phyloP scores from a whole-genome alignment of 2,888 invertebrate species.

The Formica aserva region DNA sequence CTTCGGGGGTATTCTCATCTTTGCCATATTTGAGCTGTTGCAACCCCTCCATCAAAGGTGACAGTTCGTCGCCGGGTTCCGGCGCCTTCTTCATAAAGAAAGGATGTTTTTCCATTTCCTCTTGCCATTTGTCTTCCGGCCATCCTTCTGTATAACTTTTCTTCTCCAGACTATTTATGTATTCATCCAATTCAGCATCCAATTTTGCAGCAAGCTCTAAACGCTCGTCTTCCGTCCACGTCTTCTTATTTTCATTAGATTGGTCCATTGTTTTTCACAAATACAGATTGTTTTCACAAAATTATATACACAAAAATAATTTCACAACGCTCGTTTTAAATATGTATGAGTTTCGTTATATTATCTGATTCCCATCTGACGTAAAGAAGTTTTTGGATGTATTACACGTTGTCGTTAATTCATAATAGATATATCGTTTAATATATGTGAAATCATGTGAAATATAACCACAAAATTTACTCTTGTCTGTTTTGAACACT shows the following conservation, averaged over 20 bases:
- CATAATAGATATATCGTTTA: background rate
- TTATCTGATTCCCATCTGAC: background rate
- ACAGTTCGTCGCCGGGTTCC: conserved; percentile 90
- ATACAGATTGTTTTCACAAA: background rate
- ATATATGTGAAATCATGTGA: background rate
- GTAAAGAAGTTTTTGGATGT: background rate
- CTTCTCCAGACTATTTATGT: conserved; percentile 90
- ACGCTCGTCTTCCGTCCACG: conserved; percentile 90
- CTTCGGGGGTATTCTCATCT: conserved; percentile 93
- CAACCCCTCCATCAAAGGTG: conserved; percentile 95
- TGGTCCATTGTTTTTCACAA: conserved; percentile 39
- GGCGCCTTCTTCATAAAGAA: conserved; percentile 95
- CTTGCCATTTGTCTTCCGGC: conserved; percentile 95
- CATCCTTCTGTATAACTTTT: conserved; percentile 92
- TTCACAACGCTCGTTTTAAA: background rate
- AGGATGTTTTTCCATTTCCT: conserved; percentile 96
- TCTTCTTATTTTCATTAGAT: conserved; percentile 62
- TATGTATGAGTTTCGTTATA: background rate
- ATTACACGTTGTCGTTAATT: background rate
- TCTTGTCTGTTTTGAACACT: background rate
- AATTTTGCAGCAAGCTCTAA: conserved; percentile 90
- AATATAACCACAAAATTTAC: background rate
- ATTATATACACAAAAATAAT: background rate
- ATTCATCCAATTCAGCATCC: conserved; percentile 93
- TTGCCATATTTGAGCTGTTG: conserved; percentile 97